Conservation (phyloP, 1,140 invertebrate genomes). For the Drosophila ercepeae region DNA sequence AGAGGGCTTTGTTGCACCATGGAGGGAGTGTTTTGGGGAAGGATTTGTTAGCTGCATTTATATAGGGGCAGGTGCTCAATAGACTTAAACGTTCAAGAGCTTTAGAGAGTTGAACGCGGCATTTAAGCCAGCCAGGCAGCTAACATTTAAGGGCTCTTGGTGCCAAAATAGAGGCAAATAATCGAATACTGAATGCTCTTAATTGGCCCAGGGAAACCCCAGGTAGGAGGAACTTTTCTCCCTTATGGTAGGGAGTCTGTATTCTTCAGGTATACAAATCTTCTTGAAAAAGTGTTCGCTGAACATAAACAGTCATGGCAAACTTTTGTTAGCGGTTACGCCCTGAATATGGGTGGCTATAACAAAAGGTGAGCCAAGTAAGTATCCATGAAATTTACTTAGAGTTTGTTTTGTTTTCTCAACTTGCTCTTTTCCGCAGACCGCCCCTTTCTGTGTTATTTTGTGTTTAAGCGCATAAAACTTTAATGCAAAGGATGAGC, state of each 20-base stretch:
- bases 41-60: not conserved
- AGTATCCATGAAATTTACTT: conserved; percentile 70
- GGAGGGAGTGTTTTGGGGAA: not conserved
- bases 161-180: not conserved
- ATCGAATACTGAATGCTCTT: not conserved
- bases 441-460: conserved; percentile 4
- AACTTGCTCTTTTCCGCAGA: not conserved
- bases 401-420: conserved; percentile 25
- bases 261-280: too few species aligned
- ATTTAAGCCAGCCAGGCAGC: conserved; percentile 8
- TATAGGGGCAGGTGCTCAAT: conserved; percentile 45
- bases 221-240: not conserved
- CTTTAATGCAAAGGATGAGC: conserved; percentile 54
- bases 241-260: too few species aligned
- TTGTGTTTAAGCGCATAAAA: conserved; percentile 30
- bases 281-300: not conserved
- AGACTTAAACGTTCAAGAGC: conserved; percentile 54
- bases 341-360: not conserved
- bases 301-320: conserved; percentile 32
- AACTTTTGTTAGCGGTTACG: conserved; percentile 9
- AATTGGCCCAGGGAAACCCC: not conserved
- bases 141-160: conserved; percentile 1
- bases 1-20: not conserved
- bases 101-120: conserved; percentile 3
- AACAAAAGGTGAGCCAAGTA: conserved; percentile 46